Evolutionary conservation across 1,140 invertebrate genomes (phyloP), one percentile per base, ranked within the genome.

Genomic region (Aplysia californica): DNA sequence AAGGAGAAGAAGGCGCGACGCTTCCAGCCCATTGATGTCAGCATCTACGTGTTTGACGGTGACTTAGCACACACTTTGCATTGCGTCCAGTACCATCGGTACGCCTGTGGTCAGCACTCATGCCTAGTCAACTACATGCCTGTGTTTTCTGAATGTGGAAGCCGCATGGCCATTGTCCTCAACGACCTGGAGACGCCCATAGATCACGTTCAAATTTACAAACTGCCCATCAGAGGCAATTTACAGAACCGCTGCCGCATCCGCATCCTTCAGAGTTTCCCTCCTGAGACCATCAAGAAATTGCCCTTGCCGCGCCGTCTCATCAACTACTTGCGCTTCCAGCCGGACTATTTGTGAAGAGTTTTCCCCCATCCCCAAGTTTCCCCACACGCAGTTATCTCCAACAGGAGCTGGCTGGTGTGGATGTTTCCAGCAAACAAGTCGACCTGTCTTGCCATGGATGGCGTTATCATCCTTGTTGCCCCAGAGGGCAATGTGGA

Each of bases 51-150:
- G 26, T 87, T 89, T 78, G 84, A 85, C 78, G 84, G 83, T 18
- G 87, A 89, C 76, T 87, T 80, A 26, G 80, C 84, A 23, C 83
- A 86, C 38, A 88, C 87, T 0, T 76, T 89, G 23, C 87, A 89
- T 76, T 89, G 88, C 76, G 86, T 89, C 29, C 87, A 88, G 78
- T 89, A 88, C 78, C 85, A 86, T 44, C 80, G 88, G 18, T 89
- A 86, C 73, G 86, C 86, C 0, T 89, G 88, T 64, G 83, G 84
- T 0, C 80, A 83, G 23, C 88, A 89, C 75, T 84, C 84, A 20
- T 89, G 88, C 71, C 87, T 87, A 10, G 77, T 87, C 55, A 89
- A 89, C 79, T 89, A 86, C 80, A 83, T 86, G 78, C 88, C 88
- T 1, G 77, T 88, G 29, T 85, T 89, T 70, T 89, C 88, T 15